Conservation (phyloP, 2,113 vertebrate species). For the Rallus limicola region DNA sequence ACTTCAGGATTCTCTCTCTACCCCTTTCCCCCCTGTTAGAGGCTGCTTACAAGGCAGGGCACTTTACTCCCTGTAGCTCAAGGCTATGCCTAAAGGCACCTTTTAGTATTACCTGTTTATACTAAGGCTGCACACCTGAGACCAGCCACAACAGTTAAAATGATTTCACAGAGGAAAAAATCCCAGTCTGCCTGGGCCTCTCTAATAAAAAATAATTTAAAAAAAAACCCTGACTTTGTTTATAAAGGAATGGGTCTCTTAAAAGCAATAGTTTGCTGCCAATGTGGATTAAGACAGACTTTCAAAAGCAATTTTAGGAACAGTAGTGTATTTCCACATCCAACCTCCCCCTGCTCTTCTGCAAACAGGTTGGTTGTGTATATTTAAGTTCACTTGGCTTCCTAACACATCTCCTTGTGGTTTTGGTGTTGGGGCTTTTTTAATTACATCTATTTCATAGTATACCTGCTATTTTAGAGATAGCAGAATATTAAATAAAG, state of each 20-base stretch:
- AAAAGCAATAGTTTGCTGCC: neutral
- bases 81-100: neutral
- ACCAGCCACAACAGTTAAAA: neutral
- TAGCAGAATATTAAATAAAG: neutral
- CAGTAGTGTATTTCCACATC: accelerated
- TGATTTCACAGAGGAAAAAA: neutral
- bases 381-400: neutral
- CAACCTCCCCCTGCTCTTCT: accelerated
- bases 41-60: neutral
- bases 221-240: neutral
- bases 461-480: neutral
- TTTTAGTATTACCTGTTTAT: neutral
- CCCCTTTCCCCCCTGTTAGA: neutral
- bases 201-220: neutral
- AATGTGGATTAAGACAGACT: neutral
- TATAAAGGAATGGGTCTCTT: neutral
- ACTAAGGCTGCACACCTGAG: neutral
- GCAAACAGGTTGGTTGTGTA: neutral
- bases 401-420: neutral
- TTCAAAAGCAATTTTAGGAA: neutral
- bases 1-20: neutral
- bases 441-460: neutral
- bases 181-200: neutral
- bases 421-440: neutral
- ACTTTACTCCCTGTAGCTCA: neutral